A percentile compares a stretch with the other conserved stretches of the same genome.
Evolutionary conservation across 2,888 invertebrate species (phyloP).

Genomic region (Lithophane socia): DNA sequence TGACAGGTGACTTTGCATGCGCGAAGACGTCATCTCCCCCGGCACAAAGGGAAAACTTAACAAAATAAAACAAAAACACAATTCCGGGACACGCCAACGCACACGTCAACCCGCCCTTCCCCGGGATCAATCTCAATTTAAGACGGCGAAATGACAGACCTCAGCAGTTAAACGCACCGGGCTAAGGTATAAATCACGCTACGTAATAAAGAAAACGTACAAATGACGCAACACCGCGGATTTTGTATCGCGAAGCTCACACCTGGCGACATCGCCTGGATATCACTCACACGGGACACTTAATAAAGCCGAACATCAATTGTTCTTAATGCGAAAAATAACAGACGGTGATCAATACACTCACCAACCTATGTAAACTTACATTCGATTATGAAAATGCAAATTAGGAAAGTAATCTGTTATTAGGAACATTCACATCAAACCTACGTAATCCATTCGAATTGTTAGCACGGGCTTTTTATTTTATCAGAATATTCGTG

Average conservation of each 20-base stretch:
- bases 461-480: slow-evolving; percentile 38
- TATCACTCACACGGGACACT: slow-evolving; percentile 87
- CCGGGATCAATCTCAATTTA: slow-evolving; percentile 89
- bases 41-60: slow-evolving; percentile 69
- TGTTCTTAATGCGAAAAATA: slow-evolving; percentile 55
- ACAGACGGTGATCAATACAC: slow-evolving; percentile 36
- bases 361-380: slow-evolving; percentile 55
- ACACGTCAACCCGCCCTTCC: slow-evolving; percentile 80
- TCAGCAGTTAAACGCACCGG: slow-evolving; percentile 89
- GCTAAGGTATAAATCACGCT: slow-evolving; percentile 87
- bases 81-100: slow-evolving; percentile 77
- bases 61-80: slow-evolving; percentile 81
- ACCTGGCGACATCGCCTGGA: slow-evolving; percentile 77
- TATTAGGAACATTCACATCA: slow-evolving; percentile 51
- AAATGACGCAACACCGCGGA: slow-evolving; percentile 79
- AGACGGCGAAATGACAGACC: slow-evolving; percentile 89
- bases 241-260: slow-evolving; percentile 69
- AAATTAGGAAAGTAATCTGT: slow-evolving; percentile 61
- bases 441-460: slow-evolving; percentile 52
- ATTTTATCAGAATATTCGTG: slow-evolving; percentile 24
- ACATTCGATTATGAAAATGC: slow-evolving; percentile 62
- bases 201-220: slow-evolving; percentile 88
- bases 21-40: slow-evolving; percentile 65
- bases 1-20: slow-evolving; percentile 71
- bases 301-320: slow-evolving; percentile 82